Percentiles rank a stretch among this genome's conserved stretches.
Evolutionary conservation across 2,888 invertebrate species (phyloP).

Genomic region (Pristionchus fissidentatus): DNA sequence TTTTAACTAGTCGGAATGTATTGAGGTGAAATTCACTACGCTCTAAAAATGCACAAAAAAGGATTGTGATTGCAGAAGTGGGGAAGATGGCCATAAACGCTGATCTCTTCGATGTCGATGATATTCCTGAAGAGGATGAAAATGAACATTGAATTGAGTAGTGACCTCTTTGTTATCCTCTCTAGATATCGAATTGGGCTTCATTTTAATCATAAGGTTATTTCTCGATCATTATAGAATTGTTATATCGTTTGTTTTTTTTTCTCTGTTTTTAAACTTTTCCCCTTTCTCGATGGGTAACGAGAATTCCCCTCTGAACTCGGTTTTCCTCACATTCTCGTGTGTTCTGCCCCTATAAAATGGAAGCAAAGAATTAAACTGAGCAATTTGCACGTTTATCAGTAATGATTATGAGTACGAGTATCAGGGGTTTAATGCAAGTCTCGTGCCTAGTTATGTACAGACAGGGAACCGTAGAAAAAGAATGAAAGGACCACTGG

Average conservation of each 20-base stretch:
- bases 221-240: not conserved
- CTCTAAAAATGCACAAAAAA: not conserved
- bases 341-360: not conserved
- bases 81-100: slow-evolving; percentile 71
- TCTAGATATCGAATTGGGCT: slow-evolving; percentile 19
- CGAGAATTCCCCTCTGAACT: not conserved
- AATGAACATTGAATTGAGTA: slow-evolving; percentile 17
- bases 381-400: slow-evolving; percentile 33
- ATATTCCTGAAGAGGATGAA: slow-evolving; percentile 60
- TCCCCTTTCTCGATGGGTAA: slow-evolving; percentile 9
- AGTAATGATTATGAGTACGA: slow-evolving; percentile 22
- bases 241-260: slow-evolving; percentile 24
- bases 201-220: not conserved
- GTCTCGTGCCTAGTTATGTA: slow-evolving; percentile 37
- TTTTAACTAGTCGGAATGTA: not conserved
- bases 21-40: not conserved
- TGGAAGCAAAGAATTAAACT: not conserved
- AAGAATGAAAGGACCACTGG: not conserved
- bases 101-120: slow-evolving; percentile 74
- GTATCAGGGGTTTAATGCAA: slow-evolving; percentile 5
- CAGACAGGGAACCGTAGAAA: slow-evolving; percentile 37
- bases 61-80: slow-evolving; percentile 56
- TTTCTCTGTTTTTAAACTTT: not conserved
- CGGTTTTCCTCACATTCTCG: slow-evolving; percentile 25
- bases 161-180: not conserved